Conservation (phyloP, 2,888 invertebrate species). For the Coenonympha glycerion region DNA sequence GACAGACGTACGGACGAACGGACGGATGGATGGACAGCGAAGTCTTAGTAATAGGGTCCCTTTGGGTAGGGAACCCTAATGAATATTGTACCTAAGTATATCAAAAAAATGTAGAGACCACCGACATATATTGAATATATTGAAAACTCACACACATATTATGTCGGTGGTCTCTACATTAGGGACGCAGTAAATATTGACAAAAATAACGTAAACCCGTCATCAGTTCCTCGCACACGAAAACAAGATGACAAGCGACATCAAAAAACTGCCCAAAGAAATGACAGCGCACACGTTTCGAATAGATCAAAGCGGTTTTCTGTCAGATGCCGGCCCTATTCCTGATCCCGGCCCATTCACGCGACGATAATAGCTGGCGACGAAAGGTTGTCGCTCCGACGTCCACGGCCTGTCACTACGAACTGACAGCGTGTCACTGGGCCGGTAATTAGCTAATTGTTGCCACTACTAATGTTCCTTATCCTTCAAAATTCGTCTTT, state of each 20-base stretch:
- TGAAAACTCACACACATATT: too few relatives aligned
- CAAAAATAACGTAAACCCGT: background rate
- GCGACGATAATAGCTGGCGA: conserved; percentile 48
- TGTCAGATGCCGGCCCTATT: conserved; percentile 27
- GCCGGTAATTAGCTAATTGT: conserved; percentile 64
- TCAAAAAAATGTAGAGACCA: too few relatives aligned
- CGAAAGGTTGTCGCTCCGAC: conserved; percentile 53
- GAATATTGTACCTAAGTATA: too few relatives aligned
- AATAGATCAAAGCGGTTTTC: conserved; percentile 28
- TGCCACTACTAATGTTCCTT: conserved; percentile 24
- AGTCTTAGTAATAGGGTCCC: too few relatives aligned
- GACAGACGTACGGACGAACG: too few relatives aligned
- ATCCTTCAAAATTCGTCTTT: conserved; percentile 13
- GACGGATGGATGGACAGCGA: too few relatives aligned
- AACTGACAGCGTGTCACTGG: conserved; percentile 44
- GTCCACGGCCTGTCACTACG: conserved; percentile 44
- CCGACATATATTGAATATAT: too few relatives aligned
- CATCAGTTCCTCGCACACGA: background rate
- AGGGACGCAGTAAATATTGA: too few relatives aligned
- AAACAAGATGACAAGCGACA: conserved; percentile 13
- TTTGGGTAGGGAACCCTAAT: too few relatives aligned
- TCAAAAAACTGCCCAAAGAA: conserved; percentile 7
- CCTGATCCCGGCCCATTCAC: conserved; percentile 35
- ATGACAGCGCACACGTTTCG: conserved; percentile 15
- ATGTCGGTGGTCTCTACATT: too few relatives aligned